Evolutionary conservation across 1,140 invertebrate genomes (phyloP).

Genomic region (Glomeris maerens): DNA sequence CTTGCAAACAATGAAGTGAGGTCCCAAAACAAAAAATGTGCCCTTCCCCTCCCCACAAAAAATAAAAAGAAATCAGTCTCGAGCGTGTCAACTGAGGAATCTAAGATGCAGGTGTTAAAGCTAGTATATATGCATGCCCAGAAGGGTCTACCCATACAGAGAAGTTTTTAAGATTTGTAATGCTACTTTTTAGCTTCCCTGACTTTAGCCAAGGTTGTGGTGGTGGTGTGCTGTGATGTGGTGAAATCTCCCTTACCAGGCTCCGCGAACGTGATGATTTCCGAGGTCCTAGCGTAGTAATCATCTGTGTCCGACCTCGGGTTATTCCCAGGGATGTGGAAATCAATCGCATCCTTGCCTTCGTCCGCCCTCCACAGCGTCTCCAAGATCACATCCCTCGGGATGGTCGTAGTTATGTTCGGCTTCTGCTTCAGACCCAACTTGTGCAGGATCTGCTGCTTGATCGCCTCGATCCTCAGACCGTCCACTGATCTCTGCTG

Average conservation of each 20-base stretch:
- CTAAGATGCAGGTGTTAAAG: too few relatives aligned
- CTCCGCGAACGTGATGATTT: constrained; percentile 67
- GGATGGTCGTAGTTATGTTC: constrained; percentile 49
- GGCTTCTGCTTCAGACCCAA: constrained; percentile 50
- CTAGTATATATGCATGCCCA: too few relatives aligned
- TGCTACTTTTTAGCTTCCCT: neutral
- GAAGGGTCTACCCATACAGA: too few relatives aligned
- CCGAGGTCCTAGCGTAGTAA: constrained; percentile 58
- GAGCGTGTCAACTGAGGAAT: too few relatives aligned
- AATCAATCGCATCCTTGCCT: constrained; percentile 21
- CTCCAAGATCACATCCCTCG: constrained; percentile 48
- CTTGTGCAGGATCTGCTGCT: constrained; percentile 57
- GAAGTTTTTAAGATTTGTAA: too few relatives aligned
- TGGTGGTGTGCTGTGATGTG: neutral
- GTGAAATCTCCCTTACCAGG: too few relatives aligned
- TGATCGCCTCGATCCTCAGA: constrained; percentile 54
- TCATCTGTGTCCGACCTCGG: constrained; percentile 34
- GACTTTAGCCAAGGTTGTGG: neutral
- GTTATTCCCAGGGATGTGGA: constrained; percentile 15
- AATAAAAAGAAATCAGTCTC: too few relatives aligned
- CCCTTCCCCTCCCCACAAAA: too few relatives aligned
- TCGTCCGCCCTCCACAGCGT: constrained; percentile 49
- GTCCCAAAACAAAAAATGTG: too few relatives aligned
- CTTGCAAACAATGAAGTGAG: too few relatives aligned
- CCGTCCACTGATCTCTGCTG: too few relatives aligned